Percentiles rank a stretch among this genome's conserved stretches.
These are phyloP conservation scores for Dioctria rufipes DNA, from an alignment of 2,888 invertebrate genomes.

Conservation along the genomic window DNA sequence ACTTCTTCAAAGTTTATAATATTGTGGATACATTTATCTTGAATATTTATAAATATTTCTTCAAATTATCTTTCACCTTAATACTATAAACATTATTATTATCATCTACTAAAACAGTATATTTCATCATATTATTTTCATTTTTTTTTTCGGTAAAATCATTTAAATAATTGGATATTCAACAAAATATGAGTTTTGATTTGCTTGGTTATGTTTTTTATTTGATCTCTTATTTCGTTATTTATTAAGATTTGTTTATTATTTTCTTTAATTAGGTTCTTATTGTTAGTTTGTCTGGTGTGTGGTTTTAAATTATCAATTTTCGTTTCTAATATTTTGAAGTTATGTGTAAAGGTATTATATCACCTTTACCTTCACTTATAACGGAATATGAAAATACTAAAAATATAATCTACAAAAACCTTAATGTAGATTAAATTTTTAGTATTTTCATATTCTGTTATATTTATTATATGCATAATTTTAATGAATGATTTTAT, in stretches of 20 bases:
- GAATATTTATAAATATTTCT: slow-evolving; percentile 22
- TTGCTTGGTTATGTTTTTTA: slow-evolving; percentile 19
- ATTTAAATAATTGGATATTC: slow-evolving; percentile 2
- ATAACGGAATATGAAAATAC: too few species aligned
- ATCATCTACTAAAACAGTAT: slow-evolving; percentile 35
- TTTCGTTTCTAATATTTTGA: background rate
- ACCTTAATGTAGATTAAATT: too few species aligned
- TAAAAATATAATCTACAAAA: too few species aligned
- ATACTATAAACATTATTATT: slow-evolving; percentile 15
- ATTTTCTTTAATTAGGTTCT: slow-evolving; percentile 11
- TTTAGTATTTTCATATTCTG: too few species aligned
- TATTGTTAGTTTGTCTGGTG: too few species aligned
- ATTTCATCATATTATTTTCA: slow-evolving; percentile 38
- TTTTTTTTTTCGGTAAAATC: background rate
- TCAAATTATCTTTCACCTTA: slow-evolving; percentile 50
- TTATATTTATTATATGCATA: too few species aligned
- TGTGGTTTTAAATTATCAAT: too few species aligned
- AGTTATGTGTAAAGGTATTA: background rate
- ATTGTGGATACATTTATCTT: slow-evolving; percentile 51
- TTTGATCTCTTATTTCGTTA: slow-evolving; percentile 4
- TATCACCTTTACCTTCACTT: too few species aligned
- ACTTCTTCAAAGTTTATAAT: slow-evolving; percentile 4
- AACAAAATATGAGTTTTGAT: too few species aligned
- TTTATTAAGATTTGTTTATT: slow-evolving; percentile 14
- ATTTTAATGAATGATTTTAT: background rate